phyloP scores from a whole-genome alignment of 2,113 vertebrate species.

The Pteropus alecto region DNA sequence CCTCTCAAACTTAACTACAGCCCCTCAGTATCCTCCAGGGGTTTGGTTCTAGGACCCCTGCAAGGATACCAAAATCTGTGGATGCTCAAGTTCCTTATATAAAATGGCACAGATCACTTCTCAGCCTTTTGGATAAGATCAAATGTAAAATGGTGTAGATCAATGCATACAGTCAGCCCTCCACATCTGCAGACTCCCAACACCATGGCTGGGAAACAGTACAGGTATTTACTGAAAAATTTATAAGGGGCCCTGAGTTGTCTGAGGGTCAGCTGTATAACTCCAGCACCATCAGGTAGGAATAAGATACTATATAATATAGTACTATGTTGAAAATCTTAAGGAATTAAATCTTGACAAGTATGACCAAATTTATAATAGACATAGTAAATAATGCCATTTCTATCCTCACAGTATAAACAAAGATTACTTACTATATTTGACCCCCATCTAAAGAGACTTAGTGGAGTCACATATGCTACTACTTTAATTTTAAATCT shows the following conservation, averaged over 20 bases:
- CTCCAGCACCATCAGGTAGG: background rate
- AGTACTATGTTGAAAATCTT: background rate
- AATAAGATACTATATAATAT: background rate
- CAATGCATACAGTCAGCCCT: background rate
- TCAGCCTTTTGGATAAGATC: too few relatives aligned
- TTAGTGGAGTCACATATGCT: background rate
- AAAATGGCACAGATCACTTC: background rate
- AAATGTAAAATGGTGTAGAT: background rate
- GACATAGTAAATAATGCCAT: background rate
- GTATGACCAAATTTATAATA: background rate
- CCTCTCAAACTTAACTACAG: background rate
- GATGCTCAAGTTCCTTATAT: too few relatives aligned
- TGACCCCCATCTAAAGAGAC: background rate
- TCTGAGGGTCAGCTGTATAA: background rate
- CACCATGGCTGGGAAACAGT: background rate
- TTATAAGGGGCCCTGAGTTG: background rate
- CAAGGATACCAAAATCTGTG: background rate
- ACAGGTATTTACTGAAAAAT: background rate
- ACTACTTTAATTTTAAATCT: constrained; percentile 20
- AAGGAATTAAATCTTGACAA: constrained; percentile 24
- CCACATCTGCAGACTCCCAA: background rate
- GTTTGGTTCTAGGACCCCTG: background rate
- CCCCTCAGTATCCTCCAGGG: background rate
- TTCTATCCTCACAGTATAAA: background rate
- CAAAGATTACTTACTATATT: background rate